These are phyloP conservation scores for Micromussa lordhowensis DNA, from an alignment of 92 coral and sea anemone species.

Conservation along the genomic window DNA sequence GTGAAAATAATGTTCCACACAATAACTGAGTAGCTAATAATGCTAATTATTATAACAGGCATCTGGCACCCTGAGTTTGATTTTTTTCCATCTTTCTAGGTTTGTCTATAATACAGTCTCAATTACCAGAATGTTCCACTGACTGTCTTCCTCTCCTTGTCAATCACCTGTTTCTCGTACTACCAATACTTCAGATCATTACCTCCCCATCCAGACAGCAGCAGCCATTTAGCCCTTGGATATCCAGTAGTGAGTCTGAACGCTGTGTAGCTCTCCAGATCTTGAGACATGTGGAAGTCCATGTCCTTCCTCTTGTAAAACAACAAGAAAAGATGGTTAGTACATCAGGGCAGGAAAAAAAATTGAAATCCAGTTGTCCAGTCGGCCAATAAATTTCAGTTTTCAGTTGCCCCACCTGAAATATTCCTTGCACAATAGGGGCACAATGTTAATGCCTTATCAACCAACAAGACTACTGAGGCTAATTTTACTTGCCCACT, in stretches of 20 bases:
- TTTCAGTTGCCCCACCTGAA: no score
- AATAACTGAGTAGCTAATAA: background rate
- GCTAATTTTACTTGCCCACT: no score
- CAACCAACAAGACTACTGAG: no score
- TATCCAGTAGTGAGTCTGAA: conserved; percentile 11
- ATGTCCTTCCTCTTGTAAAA: conserved; percentile 7
- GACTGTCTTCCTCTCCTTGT: background rate
- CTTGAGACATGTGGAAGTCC: conserved; percentile 19
- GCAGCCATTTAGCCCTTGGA: conserved; percentile 30
- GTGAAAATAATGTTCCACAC: background rate
- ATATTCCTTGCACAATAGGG: no score
- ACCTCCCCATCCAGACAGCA: conserved; percentile 38
- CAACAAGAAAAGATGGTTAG: conserved; percentile 2
- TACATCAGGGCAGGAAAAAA: no score
- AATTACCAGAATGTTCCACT: conserved; percentile 33
- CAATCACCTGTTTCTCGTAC: conserved; percentile 45
- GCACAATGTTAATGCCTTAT: no score
- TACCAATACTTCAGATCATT: conserved; percentile 83
- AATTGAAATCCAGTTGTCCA: no score
- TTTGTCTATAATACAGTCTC: conserved; percentile 37
- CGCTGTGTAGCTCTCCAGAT: conserved; percentile 32
- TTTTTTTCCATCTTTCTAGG: conserved; percentile 32
- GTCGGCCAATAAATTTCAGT: no score
- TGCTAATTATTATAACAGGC: background rate
- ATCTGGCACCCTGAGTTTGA: background rate